Evolutionary conservation across 2,888 invertebrate species (phyloP).

Genomic region (Eupeodes latifasciatus): DNA sequence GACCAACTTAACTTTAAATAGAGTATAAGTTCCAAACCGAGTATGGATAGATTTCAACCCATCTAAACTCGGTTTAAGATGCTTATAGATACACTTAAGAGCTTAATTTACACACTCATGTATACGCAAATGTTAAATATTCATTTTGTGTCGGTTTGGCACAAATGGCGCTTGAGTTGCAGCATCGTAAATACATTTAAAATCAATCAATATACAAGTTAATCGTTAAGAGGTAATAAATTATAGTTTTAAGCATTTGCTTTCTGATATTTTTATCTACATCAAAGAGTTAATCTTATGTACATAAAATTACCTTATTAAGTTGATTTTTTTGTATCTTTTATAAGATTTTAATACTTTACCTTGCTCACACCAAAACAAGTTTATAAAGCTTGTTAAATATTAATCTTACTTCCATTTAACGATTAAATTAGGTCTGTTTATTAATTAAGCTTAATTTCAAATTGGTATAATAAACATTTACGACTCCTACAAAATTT

Average conservation of each 20-base stretch:
- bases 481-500: not conserved
- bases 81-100: too few relatives aligned
- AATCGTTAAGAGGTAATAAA: slow-evolving; percentile 63
- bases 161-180: slow-evolving; percentile 64
- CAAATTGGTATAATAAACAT: not conserved
- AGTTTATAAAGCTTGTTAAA: not conserved
- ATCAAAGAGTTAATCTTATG: slow-evolving; percentile 48
- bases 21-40: too few relatives aligned
- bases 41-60: too few relatives aligned
- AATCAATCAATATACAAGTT: slow-evolving; percentile 57
- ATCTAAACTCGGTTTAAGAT: too few relatives aligned
- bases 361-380: not conserved
- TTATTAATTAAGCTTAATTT: not conserved
- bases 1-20: too few relatives aligned
- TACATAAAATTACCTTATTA: slow-evolving; percentile 22
- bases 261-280: slow-evolving; percentile 22
- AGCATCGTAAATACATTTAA: slow-evolving; percentile 65
- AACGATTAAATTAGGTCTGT: not conserved
- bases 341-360: not conserved
- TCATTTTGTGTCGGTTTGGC: slow-evolving; percentile 23
- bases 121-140: not conserved
- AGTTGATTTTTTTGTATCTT: slow-evolving; percentile 9
- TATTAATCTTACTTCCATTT: not conserved
- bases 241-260: slow-evolving; percentile 30
- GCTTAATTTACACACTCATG: too few relatives aligned